Percentiles rank a stretch among this genome's conserved stretches.
phyloP scores from a whole-genome alignment of 2,888 invertebrate species.

The Hydraecia micacea region DNA sequence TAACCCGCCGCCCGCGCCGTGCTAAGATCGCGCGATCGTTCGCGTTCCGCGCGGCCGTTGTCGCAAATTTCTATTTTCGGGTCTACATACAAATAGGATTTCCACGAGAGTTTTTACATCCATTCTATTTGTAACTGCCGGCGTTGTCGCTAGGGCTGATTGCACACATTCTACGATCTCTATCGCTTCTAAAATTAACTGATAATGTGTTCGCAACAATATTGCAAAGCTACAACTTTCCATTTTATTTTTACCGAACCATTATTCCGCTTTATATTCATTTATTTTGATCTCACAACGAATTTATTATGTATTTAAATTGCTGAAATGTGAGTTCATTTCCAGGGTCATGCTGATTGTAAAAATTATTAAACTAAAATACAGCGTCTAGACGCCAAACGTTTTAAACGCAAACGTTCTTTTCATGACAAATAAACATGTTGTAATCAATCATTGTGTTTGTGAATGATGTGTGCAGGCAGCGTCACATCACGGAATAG shows the following conservation, averaged over 20 bases:
- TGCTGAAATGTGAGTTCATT: conserved; percentile 47
- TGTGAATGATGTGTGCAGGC: conserved; percentile 46
- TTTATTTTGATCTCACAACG: conserved; percentile 27
- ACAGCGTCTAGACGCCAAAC: conserved; percentile 52
- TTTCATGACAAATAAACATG: conserved; percentile 54
- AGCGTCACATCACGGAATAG: conserved; percentile 36
- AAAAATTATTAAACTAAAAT: conserved; percentile 51
- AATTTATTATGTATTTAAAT: conserved; percentile 32
- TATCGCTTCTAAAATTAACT: conserved; percentile 45
- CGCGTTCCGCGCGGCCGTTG: conserved; percentile 56
- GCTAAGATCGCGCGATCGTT: conserved; percentile 41
- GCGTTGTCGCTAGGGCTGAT: conserved; percentile 67
- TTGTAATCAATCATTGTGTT: conserved; percentile 53
- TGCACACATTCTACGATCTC: conserved; percentile 19
- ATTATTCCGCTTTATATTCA: conserved; percentile 21
- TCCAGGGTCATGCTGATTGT: conserved; percentile 43
- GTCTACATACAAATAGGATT: conserved; percentile 74
- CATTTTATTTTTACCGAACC: conserved; percentile 31
- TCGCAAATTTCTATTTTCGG: conserved; percentile 75
- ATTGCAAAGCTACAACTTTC: conserved; percentile 26
- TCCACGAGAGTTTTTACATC: conserved; percentile 79
- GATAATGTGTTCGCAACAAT: conserved; percentile 42
- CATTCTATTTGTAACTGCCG: conserved; percentile 74
- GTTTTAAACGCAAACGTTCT: conserved; percentile 44
- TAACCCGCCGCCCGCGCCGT: conserved; percentile 19